phyloP scores from a whole-genome alignment of 23 tunicate genomes.

The Styela plicata region DNA sequence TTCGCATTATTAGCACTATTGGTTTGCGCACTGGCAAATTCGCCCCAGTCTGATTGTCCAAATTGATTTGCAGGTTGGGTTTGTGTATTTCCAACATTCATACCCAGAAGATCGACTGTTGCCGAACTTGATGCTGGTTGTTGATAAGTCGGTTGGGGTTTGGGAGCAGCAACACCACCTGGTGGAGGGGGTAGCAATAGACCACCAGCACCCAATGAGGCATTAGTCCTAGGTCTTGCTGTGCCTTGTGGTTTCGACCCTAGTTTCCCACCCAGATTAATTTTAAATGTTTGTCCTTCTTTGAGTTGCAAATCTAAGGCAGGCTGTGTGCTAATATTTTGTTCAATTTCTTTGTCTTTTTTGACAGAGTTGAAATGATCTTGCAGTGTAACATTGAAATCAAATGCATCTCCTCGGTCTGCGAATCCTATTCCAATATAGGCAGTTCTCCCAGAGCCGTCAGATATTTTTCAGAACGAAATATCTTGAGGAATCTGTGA shows the following conservation, averaged over 20 bases:
- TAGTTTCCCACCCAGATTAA: constrained; percentile 66
- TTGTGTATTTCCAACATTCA: not conserved
- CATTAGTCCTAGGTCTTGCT: constrained; percentile 45
- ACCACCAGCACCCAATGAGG: constrained; percentile 45
- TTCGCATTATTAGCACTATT: constrained; percentile 16
- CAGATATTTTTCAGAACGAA: constrained; percentile 73
- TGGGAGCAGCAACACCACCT: constrained; percentile 31
- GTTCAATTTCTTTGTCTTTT: constrained; percentile 48
- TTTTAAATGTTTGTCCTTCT: constrained; percentile 94
- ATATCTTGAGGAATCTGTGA: constrained; percentile 90
- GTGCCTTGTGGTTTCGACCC: constrained; percentile 27
- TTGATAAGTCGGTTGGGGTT: constrained; percentile 14
- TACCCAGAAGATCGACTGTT: not conserved
- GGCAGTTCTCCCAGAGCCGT: constrained; percentile 71
- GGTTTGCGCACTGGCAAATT: constrained; percentile 59
- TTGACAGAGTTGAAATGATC: constrained; percentile 88
- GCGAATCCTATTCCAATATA: constrained; percentile 95
- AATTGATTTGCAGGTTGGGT: not conserved
- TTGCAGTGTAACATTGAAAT: constrained; percentile 88
- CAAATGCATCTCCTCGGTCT: constrained; percentile 97
- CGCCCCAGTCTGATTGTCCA: constrained; percentile 70
- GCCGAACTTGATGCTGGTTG: constrained; percentile 13
- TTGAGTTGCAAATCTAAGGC: constrained; percentile 70
- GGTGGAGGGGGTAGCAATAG: constrained; percentile 88
- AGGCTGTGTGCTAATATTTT: constrained; percentile 24